Conservation (phyloP, 2,113 vertebrate species). For the Cebus imitator region DNA sequence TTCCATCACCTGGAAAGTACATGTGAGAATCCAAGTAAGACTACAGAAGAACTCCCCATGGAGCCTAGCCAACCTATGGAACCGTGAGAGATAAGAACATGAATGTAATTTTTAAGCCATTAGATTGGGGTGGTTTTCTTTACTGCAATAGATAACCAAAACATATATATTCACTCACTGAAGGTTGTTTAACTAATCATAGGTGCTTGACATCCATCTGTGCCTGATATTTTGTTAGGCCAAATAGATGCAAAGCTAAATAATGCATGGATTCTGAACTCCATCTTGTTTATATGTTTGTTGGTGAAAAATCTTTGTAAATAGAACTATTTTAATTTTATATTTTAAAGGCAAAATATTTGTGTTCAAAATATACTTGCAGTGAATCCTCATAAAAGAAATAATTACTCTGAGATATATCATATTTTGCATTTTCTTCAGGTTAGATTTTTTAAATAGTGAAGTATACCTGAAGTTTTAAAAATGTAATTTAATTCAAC, state of each 20-base stretch:
- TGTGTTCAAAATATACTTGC: background rate
- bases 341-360: background rate
- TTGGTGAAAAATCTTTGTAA: background rate
- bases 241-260: background rate
- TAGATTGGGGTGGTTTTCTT: background rate
- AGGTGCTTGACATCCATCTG: background rate
- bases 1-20: background rate
- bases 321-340: slow-evolving; percentile 12
- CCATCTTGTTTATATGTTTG: background rate
- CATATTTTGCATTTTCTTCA: slow-evolving; percentile 23
- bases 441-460: background rate
- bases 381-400: background rate
- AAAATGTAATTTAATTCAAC: background rate
- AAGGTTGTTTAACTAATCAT: background rate
- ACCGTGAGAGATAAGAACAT: background rate
- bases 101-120: background rate
- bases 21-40: background rate
- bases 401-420: background rate
- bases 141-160: background rate
- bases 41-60: background rate
- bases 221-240: background rate
- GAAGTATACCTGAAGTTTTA: background rate
- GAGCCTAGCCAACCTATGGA: background rate
- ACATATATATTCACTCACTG: background rate
- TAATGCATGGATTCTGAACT: background rate